Percentiles rank a stretch among this genome's conserved stretches.
Conservation (phyloP, 2,797 vertebrate genomes). For the Acanthurus leucopareius region DNA sequence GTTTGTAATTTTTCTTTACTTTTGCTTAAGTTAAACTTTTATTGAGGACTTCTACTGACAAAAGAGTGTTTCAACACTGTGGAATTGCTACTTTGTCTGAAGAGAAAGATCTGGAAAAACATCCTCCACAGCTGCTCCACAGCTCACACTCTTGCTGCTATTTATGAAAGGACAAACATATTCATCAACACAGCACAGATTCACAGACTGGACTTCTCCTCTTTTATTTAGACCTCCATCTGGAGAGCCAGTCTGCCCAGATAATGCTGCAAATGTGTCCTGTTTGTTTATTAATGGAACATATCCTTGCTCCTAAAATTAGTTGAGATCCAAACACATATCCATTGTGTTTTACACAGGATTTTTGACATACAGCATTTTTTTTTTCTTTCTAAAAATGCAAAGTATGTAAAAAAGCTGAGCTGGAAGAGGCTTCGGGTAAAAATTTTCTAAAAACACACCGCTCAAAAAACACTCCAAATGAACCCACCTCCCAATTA, state of each 20-base stretch:
- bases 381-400: neutral
- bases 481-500: conserved; percentile 45
- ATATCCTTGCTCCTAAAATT: conserved; percentile 29
- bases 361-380: neutral
- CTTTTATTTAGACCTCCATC: conserved; percentile 77
- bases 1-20: neutral
- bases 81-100: neutral
- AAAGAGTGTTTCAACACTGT: neutral
- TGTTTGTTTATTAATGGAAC: conserved; percentile 68
- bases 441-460: conserved; percentile 30
- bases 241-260: conserved; percentile 63
- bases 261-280: conserved; percentile 39
- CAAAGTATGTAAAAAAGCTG: conserved; percentile 5
- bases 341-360: conserved; percentile 12
- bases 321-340: conserved; percentile 29
- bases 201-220: conserved; percentile 47
- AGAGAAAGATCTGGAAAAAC: neutral
- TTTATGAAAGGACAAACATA: conserved; percentile 41
- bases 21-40: neutral
- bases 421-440: conserved; percentile 3
- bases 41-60: too few relatives aligned
- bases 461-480: conserved; percentile 33
- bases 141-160: conserved; percentile 21
- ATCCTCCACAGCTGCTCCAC: conserved; percentile 3
- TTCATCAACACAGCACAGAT: conserved; percentile 47